Conservation (phyloP, 2,888 invertebrate genomes). For the Eretmocerus hayati region DNA sequence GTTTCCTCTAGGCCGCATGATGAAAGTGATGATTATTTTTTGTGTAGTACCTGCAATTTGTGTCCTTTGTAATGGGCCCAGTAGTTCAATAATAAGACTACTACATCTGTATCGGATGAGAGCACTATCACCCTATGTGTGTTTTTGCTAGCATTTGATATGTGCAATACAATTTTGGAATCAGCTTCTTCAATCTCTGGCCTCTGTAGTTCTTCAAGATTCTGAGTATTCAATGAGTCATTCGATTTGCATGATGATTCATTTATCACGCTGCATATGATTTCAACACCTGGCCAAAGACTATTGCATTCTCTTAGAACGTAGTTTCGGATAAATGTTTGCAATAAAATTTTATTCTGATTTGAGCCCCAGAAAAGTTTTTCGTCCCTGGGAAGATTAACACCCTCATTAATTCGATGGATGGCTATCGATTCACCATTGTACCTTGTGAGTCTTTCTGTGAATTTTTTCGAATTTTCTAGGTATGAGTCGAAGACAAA, state of each 20-base stretch:
- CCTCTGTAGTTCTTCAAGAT: not conserved
- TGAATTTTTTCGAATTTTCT: constrained; percentile 12
- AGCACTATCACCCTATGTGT: constrained; percentile 3
- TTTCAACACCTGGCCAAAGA: not conserved
- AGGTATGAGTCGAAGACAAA: constrained; percentile 13
- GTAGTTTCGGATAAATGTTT: constrained; percentile 1
- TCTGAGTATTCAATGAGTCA: not conserved
- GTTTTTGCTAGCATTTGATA: not conserved
- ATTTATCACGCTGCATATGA: constrained; percentile 1
- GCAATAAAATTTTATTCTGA: not conserved
- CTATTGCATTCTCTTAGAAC: not conserved
- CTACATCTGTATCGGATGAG: constrained; percentile 8
- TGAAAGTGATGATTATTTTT: too few relatives aligned
- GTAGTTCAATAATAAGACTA: constrained; percentile 2
- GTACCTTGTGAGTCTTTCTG: constrained; percentile 2
- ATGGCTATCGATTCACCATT: not conserved
- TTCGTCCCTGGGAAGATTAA: constrained; percentile 3
- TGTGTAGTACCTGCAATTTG: too few relatives aligned
- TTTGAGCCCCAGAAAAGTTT: not conserved
- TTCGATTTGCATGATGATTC: not conserved
- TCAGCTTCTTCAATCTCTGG: constrained; percentile 8
- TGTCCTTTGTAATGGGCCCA: too few relatives aligned
- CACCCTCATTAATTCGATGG: not conserved
- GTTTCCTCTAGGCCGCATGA: too few relatives aligned
- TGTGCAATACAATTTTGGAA: not conserved